Base-by-base conservation (phyloP, 2,888 invertebrate species). In the Apocheima hispidaria region DNA sequence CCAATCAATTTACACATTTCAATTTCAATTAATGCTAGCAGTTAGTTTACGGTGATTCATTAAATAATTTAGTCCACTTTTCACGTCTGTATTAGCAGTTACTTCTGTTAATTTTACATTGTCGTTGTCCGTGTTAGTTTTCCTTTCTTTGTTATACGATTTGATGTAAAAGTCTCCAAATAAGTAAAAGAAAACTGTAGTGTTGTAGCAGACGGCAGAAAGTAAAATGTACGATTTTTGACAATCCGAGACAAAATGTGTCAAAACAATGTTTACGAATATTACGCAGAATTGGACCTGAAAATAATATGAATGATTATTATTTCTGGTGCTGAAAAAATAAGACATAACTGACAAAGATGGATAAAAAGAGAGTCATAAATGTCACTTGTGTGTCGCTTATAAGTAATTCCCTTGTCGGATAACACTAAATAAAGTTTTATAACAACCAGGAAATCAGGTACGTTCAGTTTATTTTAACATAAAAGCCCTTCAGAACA, bases 101-200 rank as follows among this genome's bases (percentile, higher is more conserved):
- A 12, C 21, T 35, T 49, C 20, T 7, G 21, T 16, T n/a, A 9
- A 16, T 36, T 52, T 44, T 4, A 2, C 5, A 4, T 43, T 26
- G 1, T 18, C 41, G n/a, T 63, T 66, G 5, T 63, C 63, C 16
- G 38, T 61, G 12, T 49, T 9, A 14, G 4, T 35, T n/a, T 41
- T 18, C 9, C n/a, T 56, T 10, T 66, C 72, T 48, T 76, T 75
- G 0, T 46, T 69, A 20, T 80, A 82, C 5, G 77, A 72, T 33
- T 78, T 78, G 2, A 74, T 48, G 44, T 82, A 82, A 63, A 85
- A 86, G 38, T 82, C 75, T 1, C 75, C 78, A 40, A 86, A 86
- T 18, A 86, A 65, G 51, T 79, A 82, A 36, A 83, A 53, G 38
- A 86, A 83, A 2, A 85, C 43, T 0, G 74, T n/a, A 0, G 72